Conservation (phyloP, 2,888 invertebrate species). For the Fissipunctia ypsillon region DNA sequence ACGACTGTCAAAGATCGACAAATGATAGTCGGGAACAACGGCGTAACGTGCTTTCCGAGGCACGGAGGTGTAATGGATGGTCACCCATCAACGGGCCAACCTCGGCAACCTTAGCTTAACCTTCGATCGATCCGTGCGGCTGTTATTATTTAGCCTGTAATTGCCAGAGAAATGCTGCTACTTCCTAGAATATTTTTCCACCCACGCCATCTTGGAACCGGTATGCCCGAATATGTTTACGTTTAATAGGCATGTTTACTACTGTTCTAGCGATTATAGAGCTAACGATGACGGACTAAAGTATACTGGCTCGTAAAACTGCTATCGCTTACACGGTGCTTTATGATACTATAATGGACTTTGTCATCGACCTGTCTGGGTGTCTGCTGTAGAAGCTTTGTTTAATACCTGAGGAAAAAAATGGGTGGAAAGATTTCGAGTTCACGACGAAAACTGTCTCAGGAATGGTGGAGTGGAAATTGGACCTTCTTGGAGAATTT, state of each 20-base stretch:
- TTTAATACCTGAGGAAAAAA: background rate
- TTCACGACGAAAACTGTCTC: background rate
- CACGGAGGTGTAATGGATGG: no score
- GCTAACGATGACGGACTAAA: slow-evolving; percentile 61
- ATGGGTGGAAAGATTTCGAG: background rate
- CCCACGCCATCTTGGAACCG: slow-evolving; percentile 42
- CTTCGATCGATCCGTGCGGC: background rate
- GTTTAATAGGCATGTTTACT: slow-evolving; percentile 62
- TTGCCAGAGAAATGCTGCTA: slow-evolving; percentile 22
- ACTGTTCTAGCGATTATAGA: slow-evolving; percentile 64
- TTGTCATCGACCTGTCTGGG: slow-evolving; percentile 64
- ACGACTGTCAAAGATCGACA: background rate
- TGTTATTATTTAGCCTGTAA: background rate
- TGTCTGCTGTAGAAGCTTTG: slow-evolving; percentile 7
- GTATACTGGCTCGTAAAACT: slow-evolving; percentile 63
- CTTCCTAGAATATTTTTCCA: slow-evolving; percentile 14
- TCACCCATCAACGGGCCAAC: background rate
- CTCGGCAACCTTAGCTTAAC: background rate
- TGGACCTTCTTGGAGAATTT: background rate
- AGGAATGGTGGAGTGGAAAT: background rate
- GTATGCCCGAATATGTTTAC: slow-evolving; percentile 63
- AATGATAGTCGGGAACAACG: background rate
- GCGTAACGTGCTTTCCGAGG: background rate
- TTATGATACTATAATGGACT: slow-evolving; percentile 62
- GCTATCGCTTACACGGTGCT: slow-evolving; percentile 54